phyloP scores from a whole-genome alignment of 2,888 invertebrate species.

The Heliothis peltigera region DNA sequence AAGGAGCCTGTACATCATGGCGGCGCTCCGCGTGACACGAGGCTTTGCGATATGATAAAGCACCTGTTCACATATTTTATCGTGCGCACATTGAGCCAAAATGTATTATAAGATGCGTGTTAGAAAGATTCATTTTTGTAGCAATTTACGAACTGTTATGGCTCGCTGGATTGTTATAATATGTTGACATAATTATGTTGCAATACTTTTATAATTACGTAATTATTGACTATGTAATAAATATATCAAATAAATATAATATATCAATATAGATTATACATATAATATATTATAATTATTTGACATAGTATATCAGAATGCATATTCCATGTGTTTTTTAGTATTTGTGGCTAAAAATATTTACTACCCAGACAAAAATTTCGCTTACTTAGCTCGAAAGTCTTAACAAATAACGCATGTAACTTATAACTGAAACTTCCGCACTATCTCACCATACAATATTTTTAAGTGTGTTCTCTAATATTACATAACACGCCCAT shows the following conservation, averaged over 20 bases:
- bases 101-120: slow-evolving; percentile 76
- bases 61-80: slow-evolving; percentile 88
- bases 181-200: slow-evolving; percentile 8
- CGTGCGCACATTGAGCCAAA: slow-evolving; percentile 79
- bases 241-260: no score
- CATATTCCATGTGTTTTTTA: no score
- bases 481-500: slow-evolving; percentile 27
- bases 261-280: no score
- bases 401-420: neutral
- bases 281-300: no score
- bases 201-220: no score
- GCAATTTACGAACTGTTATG: slow-evolving; percentile 55
- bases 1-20: slow-evolving; percentile 85
- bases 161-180: slow-evolving; percentile 33
- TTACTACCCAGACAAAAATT: no score
- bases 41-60: slow-evolving; percentile 87
- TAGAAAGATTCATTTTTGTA: slow-evolving; percentile 65
- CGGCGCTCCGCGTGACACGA: slow-evolving; percentile 80
- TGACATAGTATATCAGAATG: no score
- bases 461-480: slow-evolving; percentile 7
- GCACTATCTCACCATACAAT: neutral
- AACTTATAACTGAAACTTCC: neutral
- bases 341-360: no score
- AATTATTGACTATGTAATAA: no score
- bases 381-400: neutral